These are phyloP conservation scores for Physella acuta DNA, from an alignment of 1,140 invertebrate genomes.

Conservation along the genomic window DNA sequence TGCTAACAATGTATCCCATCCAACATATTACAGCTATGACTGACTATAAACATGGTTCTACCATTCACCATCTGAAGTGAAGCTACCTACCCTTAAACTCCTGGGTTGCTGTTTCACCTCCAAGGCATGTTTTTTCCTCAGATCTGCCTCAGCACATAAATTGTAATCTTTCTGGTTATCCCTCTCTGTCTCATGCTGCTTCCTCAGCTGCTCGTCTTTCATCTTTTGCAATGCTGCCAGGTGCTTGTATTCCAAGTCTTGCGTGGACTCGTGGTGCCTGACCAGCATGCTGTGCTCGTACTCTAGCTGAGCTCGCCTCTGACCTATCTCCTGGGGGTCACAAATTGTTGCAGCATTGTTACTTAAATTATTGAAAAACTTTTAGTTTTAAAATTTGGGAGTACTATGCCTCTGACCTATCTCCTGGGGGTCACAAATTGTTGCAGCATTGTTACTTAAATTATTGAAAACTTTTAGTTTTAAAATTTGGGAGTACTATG, in stretches of 20 bases:
- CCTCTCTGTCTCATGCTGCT: conserved; percentile 92
- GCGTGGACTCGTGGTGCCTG: conserved; percentile 93
- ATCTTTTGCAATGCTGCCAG: conserved; percentile 90
- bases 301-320: conserved; percentile 90
- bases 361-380: too few relatives aligned
- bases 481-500: too few relatives aligned
- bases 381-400: too few relatives aligned
- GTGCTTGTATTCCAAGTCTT: conserved; percentile 85
- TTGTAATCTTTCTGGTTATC: conserved; percentile 97
- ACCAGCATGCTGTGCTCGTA: conserved; percentile 93
- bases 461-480: too few relatives aligned
- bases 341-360: too few relatives aligned
- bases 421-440: too few relatives aligned
- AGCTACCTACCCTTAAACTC: conserved; percentile 84
- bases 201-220: conserved; percentile 80
- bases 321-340: conserved; percentile 79
- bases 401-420: too few relatives aligned
- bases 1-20: too few relatives aligned
- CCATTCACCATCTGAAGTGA: too few relatives aligned
- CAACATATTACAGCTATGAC: too few relatives aligned
- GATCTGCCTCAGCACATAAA: conserved; percentile 85
- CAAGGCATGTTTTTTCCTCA: conserved; percentile 93
- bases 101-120: conserved; percentile 98
- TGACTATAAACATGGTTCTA: too few relatives aligned
- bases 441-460: too few relatives aligned